These are phyloP conservation scores for Plusia festucae DNA, from an alignment of 2,888 invertebrate genomes.

Conservation along the genomic window DNA sequence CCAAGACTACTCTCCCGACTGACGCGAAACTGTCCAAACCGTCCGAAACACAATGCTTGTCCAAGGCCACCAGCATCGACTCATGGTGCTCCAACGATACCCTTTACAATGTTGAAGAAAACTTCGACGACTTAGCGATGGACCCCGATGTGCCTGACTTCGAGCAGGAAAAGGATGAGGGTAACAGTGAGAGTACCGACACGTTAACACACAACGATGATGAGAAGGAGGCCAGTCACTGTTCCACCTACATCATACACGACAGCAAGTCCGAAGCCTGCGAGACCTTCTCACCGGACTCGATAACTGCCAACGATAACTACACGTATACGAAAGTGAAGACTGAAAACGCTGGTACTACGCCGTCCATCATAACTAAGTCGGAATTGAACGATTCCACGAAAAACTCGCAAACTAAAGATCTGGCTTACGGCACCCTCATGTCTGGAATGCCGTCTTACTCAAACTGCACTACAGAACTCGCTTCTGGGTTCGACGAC, in stretches of 20 bases:
- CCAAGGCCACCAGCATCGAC: conserved; percentile 90
- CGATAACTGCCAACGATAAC: conserved; percentile 81
- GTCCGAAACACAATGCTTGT: conserved; percentile 82
- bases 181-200: conserved; percentile 80
- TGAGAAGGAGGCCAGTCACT: conserved; percentile 77
- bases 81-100: conserved; percentile 92
- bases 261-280: conserved; percentile 80
- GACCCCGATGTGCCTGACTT: conserved; percentile 77
- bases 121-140: conserved; percentile 84
- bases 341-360: conserved; percentile 69
- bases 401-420: conserved; percentile 79
- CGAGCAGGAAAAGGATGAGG: conserved; percentile 68
- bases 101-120: conserved; percentile 90
- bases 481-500: conserved; percentile 74
- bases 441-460: conserved; percentile 79
- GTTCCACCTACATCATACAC: conserved; percentile 83
- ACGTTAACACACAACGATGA: conserved; percentile 83
- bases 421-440: conserved; percentile 81
- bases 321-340: conserved; percentile 82
- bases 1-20: conserved; percentile 84
- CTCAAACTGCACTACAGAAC: conserved; percentile 81
- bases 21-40: conserved; percentile 86
- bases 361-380: conserved; percentile 72
- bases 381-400: conserved; percentile 78
- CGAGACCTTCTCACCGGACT: conserved; percentile 83